Evolutionary conservation across 1,140 invertebrate genomes (phyloP).

Genomic region (Camponotus floridanus): DNA sequence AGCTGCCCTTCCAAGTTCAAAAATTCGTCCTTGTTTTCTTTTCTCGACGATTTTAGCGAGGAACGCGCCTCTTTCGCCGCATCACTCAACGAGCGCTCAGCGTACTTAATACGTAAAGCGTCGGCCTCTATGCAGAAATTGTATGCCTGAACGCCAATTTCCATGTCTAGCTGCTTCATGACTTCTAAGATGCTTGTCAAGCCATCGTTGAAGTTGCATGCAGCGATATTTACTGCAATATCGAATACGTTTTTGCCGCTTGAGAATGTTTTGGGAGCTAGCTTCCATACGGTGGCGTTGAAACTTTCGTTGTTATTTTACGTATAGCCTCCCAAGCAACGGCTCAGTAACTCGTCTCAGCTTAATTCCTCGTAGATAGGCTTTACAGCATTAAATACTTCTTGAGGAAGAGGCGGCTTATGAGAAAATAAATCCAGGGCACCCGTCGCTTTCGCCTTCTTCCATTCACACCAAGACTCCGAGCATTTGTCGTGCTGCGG

Average conservation of each 20-base stretch:
- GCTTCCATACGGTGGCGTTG: background rate
- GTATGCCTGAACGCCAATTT: too few relatives aligned
- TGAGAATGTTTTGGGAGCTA: background rate
- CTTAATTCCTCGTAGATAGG: constrained; percentile 22
- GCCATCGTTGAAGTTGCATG: background rate
- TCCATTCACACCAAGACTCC: background rate
- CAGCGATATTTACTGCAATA: background rate
- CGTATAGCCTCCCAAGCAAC: background rate
- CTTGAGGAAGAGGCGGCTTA: background rate
- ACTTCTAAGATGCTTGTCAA: too few relatives aligned
- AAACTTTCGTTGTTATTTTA: constrained; percentile 27
- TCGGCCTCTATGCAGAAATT: too few relatives aligned
- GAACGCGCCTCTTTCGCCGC: too few relatives aligned
- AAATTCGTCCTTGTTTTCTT: background rate
- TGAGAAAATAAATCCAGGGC: background rate
- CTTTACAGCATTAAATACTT: background rate
- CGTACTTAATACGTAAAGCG: too few relatives aligned
- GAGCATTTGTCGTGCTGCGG: background rate
- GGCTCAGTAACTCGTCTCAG: background rate
- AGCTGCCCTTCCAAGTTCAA: background rate
- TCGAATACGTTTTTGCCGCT: background rate
- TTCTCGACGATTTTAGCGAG: too few relatives aligned
- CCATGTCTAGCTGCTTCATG: too few relatives aligned
- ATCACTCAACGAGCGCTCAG: too few relatives aligned
- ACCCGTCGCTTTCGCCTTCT: background rate